These are phyloP conservation scores for Athalia cordata DNA, from an alignment of 2,888 invertebrate species.

Conservation along the genomic window DNA sequence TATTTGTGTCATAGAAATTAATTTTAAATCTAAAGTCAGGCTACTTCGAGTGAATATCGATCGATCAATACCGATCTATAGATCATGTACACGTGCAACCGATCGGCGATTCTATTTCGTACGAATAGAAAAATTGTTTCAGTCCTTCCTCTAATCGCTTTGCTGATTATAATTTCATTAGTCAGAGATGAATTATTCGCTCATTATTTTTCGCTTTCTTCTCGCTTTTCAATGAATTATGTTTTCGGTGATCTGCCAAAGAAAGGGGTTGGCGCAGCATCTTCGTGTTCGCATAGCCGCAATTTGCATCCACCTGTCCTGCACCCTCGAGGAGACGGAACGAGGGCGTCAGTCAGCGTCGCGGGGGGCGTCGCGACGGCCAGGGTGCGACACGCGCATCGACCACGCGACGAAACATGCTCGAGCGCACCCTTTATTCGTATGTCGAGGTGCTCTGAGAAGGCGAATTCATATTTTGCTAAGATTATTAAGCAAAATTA, in stretches of 20 bases:
- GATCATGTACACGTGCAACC: too few species aligned
- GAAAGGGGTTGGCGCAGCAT: background rate
- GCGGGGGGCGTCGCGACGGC: constrained; percentile 15
- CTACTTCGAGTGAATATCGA: background rate
- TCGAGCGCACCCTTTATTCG: constrained; percentile 23
- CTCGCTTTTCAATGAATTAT: background rate
- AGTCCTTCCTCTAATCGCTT: too few species aligned
- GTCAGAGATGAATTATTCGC: background rate
- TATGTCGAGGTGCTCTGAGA: constrained; percentile 20
- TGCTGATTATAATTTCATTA: too few species aligned
- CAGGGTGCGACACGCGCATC: constrained; percentile 41
- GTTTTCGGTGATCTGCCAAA: background rate
- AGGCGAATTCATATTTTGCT: background rate
- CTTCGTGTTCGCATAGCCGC: background rate
- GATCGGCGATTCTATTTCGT: too few species aligned
- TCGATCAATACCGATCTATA: background rate
- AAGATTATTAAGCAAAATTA: background rate
- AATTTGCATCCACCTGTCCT: constrained; percentile 35
- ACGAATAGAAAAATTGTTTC: too few species aligned
- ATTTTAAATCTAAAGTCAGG: background rate
- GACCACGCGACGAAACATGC: constrained; percentile 45
- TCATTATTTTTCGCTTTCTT: background rate
- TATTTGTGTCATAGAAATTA: background rate
- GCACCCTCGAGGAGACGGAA: constrained; percentile 9
- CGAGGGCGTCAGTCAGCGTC: constrained; percentile 35